Percentiles rank a stretch among this genome's conserved stretches.
phyloP scores from a whole-genome alignment of 2,888 invertebrate species.

The Platycnemis pennipes region DNA sequence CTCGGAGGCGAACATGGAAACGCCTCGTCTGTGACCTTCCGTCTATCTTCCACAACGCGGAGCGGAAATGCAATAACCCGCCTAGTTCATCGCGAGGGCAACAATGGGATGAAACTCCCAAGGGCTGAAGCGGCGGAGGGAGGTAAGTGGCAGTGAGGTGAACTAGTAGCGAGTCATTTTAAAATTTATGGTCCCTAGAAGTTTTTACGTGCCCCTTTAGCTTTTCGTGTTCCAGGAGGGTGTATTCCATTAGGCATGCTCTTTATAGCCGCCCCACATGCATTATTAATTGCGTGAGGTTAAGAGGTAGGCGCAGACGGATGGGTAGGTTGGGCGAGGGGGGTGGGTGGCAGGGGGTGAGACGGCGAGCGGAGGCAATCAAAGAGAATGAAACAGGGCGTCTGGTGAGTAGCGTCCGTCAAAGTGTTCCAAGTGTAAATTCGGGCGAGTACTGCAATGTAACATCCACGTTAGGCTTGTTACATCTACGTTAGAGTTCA shows the following conservation, averaged over 20 bases:
- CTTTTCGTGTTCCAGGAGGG: not conserved
- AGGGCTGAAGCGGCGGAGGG: too few species aligned
- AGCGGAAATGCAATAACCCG: not conserved
- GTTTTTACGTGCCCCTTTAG: conserved; percentile 21
- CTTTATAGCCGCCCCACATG: conserved; percentile 17
- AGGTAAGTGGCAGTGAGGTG: too few species aligned
- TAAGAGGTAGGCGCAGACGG: conserved; percentile 30
- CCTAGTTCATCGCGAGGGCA: too few species aligned
- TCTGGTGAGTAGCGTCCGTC: not conserved
- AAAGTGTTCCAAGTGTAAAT: not conserved
- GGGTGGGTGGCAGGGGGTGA: not conserved
- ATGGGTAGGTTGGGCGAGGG: not conserved
- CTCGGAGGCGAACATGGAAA: too few species aligned
- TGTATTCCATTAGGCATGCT: not conserved
- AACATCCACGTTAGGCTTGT: too few species aligned
- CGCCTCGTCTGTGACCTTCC: too few species aligned
- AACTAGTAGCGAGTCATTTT: conserved; percentile 18
- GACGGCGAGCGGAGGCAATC: not conserved
- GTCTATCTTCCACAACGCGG: not conserved
- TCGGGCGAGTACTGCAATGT: not conserved
- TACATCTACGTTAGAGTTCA: too few species aligned
- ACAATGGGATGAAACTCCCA: too few species aligned
- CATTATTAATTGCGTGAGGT: conserved; percentile 36
- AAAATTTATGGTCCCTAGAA: conserved; percentile 3
- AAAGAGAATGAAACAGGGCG: not conserved